Base-by-base conservation (phyloP, 2,113 vertebrate species). In the Cinclus cinclus region DNA sequence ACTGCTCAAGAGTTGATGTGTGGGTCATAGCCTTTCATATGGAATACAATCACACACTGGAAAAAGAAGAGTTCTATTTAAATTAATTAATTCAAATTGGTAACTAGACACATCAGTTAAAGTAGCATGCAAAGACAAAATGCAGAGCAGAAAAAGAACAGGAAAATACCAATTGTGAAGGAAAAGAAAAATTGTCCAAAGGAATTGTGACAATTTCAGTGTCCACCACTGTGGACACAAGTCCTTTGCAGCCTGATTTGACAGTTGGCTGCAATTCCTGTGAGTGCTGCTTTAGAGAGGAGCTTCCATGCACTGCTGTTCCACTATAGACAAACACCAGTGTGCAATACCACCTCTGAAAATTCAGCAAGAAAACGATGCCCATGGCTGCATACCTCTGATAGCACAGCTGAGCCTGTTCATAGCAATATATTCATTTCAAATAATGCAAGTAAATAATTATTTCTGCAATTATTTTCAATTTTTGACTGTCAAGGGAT, bases 1-100 rank as follows among this genome's bases (percentile, higher is more conserved):
- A 35, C 13, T 6, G 39, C 80, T 70, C 63, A 33, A 28, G 53
- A 52, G 56, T 13, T 20, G 63, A 24, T 4, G 56, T 22, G 52
- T 14, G 53, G n/a, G 23, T 10, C 4, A 7, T 1, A n/a, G 67
- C 20, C 28, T 62, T 52, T 28, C 9, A 1, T 4, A 11, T 5
- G 16, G 67, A 87, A 74, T 47, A 58, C 17, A 94, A 58, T 13
- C 73, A 58, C 64, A 52, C 33, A 7, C 18, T 49, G 24, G 31
- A 91, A 93, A 44, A 14, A 37, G 35, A 49, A 25, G 1, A 23
- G 55, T 27, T 31, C 41, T 11, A 42, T 59, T 63, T 39, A 35
- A 21, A 44, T 46, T 18, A 49, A 9, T 76, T 50, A 28, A 71
- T 47, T 70, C 30, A 76, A 73, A 69, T 6, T 0, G 1, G 24